Evolutionary conservation across 2,113 vertebrate genomes (phyloP), one percentile per base, ranked within the genome.

Genomic region (Microtus richardsoni): DNA sequence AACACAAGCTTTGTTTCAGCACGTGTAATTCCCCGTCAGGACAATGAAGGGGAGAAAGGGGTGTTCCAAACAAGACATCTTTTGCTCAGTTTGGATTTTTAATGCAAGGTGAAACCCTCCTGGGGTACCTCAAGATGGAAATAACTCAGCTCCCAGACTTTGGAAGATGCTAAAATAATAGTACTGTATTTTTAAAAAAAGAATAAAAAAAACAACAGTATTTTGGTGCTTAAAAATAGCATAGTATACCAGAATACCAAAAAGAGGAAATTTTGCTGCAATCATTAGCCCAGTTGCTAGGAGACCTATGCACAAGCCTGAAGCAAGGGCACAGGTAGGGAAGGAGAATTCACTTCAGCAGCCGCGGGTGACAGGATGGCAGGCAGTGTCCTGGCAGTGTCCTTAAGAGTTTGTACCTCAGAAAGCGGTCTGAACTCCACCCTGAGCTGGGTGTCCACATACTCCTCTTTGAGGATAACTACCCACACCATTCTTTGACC

Each of bases 261-360:
- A 84, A 91, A 77, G 58, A 94, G 71, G 74, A 87, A 94, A 91
- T 39, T 49, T 70, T 21, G 70, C 93, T 93, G 93, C 88, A 85
- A 58, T 94, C 66, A 94, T 97, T 94, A 95, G 52, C 74, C 80
- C 36, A 44, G 97, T 97, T 96, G 96, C 97, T 98, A 98, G 97
- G 96, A 95, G 95, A 97, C 96, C 64, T 52, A 30, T 54, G 93
- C 90, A 86, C 41, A 87, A 86, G 49, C 75, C 44, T 14, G 60
- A 88, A 91, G 93, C 92, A 68, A 36, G 39, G 79, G 28, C 41
- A 66, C 47, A 84, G 92, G 80, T 89, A 87, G 88, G 89, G 89
- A 91, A 39, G 2, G 47, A 8, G 70, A 82, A 71, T 88, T 93
- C 44, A 84, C 87, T 80, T 94, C 58, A 94, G 93, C 90, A 94